Conservation (phyloP, 1,140 invertebrate genomes). For the Papilio polytes region DNA sequence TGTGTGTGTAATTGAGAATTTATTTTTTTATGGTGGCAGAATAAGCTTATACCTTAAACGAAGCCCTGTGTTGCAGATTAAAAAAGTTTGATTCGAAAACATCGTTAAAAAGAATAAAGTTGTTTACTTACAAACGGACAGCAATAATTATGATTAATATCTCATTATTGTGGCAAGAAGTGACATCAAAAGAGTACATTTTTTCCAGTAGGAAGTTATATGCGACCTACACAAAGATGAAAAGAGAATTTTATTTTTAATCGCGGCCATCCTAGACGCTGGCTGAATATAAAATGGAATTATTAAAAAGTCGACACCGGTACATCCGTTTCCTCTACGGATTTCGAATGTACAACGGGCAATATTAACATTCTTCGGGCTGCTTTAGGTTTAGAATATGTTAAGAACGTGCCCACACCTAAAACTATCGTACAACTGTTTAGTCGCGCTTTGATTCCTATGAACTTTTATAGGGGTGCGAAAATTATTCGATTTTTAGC, state of each 20-base stretch:
- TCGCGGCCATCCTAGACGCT: conserved; percentile 63
- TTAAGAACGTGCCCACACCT: not conserved
- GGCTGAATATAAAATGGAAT: conserved; percentile 72
- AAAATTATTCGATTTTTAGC: no score
- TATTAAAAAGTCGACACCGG: conserved; percentile 74
- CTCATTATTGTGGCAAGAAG: conserved; percentile 50
- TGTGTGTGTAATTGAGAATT: no score
- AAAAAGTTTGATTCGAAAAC: not conserved
- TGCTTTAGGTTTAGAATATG: conserved; percentile 36
- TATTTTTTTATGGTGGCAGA: no score
- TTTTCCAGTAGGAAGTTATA: conserved; percentile 63
- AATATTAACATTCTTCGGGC: conserved; percentile 37
- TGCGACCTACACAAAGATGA: conserved; percentile 66
- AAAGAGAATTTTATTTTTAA: conserved; percentile 75
- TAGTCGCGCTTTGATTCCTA: no score
- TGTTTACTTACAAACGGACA: conserved; percentile 37
- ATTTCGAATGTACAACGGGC: conserved; percentile 53
- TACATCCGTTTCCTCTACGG: conserved; percentile 76
- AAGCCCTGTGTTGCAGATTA: not conserved
- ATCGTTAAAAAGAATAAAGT: conserved; percentile 37
- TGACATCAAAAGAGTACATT: conserved; percentile 61
- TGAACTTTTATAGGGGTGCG: no score
- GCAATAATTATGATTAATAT: conserved; percentile 46
- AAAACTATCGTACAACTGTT: no score
- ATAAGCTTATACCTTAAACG: not conserved